Evolutionary conservation across 2,888 invertebrate species (phyloP).

Genomic region (Eueremaeus valkanovi): DNA sequence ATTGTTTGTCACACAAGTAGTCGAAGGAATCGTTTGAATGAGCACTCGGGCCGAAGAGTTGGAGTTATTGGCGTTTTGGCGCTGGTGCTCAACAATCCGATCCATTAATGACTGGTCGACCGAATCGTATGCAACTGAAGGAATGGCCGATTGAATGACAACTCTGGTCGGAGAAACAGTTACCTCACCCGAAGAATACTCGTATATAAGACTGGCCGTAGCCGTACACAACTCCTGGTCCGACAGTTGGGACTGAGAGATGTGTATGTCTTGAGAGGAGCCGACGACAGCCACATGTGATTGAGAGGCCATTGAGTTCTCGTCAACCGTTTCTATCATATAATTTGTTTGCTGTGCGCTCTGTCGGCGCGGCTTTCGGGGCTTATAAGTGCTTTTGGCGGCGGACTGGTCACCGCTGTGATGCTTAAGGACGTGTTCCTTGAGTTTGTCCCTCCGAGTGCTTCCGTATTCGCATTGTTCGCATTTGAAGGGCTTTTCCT

Average conservation of each 20-base stretch:
- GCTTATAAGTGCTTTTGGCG: conserved; percentile 47
- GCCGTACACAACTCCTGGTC: conserved; percentile 37
- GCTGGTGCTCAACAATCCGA: not conserved
- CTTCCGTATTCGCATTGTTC: conserved; percentile 63
- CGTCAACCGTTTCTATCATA: not conserved
- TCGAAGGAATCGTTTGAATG: conserved; percentile 12
- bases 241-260: conserved; percentile 24
- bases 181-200: conserved; percentile 24
- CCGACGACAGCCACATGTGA: conserved; percentile 4
- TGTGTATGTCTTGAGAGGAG: conserved; percentile 30
- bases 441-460: conserved; percentile 63
- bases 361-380: conserved; percentile 47
- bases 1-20: not conserved
- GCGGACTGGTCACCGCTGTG: conserved; percentile 51
- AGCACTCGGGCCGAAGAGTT: conserved; percentile 4
- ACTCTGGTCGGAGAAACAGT: conserved; percentile 29
- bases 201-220: conserved; percentile 38
- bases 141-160: conserved; percentile 33
- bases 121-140: not conserved
- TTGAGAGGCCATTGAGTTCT: not conserved
- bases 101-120: conserved; percentile 15
- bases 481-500: conserved; percentile 61
- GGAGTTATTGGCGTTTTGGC: not conserved
- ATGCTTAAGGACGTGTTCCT: conserved; percentile 57
- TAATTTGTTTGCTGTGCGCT: not conserved